Base-by-base conservation (phyloP, 2,888 invertebrate genomes). In the Clusia tigrina region DNA sequence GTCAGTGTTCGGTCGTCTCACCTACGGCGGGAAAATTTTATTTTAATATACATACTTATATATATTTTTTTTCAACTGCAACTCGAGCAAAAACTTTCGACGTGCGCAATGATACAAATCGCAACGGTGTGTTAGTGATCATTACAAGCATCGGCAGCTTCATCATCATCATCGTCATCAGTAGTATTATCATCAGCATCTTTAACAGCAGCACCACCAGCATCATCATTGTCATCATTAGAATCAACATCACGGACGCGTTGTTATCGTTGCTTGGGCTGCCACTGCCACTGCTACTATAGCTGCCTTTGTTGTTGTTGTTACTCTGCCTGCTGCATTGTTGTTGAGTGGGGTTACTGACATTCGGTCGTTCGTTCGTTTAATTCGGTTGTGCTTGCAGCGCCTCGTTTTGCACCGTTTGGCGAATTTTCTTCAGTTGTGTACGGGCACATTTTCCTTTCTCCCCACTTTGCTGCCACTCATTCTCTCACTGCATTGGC, bases 271-370 rank as follows among this genome's bases (percentile, higher is more conserved):
- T 9, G 32, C 6, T 32, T 32, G 32, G 6, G 6, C 12, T 32
- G 32, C 32, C 12, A 12, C 32, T 9, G 32, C 12, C 12, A 32
- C 32, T 12, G 32, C 12, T 32, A 9, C 32, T 32, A 32, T 42
- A n/a, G 15, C 42, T 42, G 9, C 42, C 3, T 3, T 42, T 17
- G 42, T 42, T 17, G 42, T 42, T 10, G 42, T 42, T 17, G 42
- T 42, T 42, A 32, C 32, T 32, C 12, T 2, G 10, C 42, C 15
- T 10, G 42, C 42, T 15, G 9, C 48, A 22, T 20, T 69, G 69
- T 70, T 69, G 69, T 69, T 71, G 75, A 75, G 76, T 75, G 74
- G 74, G 74, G 74, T 75, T 75, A 75, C 77, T 75, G 74, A 75
- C 74, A 77, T 77, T 77, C 77, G 15, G 18, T 48, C 48, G 48